Conservation (phyloP, 2,797 vertebrate species). For the Takifugu rubripes region DNA sequence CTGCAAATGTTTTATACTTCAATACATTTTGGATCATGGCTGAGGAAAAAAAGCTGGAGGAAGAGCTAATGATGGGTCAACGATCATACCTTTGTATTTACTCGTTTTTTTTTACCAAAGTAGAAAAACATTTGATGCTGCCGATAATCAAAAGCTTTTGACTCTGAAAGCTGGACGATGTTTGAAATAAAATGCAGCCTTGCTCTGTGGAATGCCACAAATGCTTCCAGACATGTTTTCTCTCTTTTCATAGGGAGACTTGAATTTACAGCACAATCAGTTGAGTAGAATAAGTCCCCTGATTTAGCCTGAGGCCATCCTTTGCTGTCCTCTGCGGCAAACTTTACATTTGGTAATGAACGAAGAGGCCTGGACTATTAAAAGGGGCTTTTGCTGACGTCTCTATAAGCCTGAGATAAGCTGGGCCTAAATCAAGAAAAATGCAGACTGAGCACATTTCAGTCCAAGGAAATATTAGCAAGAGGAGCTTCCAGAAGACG, state of each 20-base stretch:
- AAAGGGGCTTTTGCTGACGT: constrained; percentile 68
- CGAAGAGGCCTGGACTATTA: constrained; percentile 67
- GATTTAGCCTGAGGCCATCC: constrained; percentile 55
- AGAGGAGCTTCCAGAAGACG: constrained; percentile 57
- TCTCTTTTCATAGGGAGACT: constrained; percentile 25
- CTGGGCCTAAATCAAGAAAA: constrained; percentile 71
- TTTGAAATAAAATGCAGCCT: no score
- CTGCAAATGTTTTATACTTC: neutral
- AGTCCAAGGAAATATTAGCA: constrained; percentile 63
- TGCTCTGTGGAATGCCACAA: no score
- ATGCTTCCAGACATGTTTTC: neutral
- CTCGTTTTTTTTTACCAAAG: no score
- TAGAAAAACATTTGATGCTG: no score
- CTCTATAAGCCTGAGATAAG: constrained; percentile 73
- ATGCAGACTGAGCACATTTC: constrained; percentile 65
- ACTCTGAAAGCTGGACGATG: no score
- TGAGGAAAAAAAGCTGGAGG: neutral
- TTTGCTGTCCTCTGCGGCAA: constrained; percentile 53
- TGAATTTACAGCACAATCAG: constrained; percentile 71
- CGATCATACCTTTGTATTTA: no score
- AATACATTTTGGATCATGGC: neutral
- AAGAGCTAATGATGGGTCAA: no score
- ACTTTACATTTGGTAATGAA: constrained; percentile 74
- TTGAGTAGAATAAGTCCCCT: constrained; percentile 63
- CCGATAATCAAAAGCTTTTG: no score